Base-by-base conservation (phyloP, 1,140 invertebrate genomes). In the Apis laboriosa region DNA sequence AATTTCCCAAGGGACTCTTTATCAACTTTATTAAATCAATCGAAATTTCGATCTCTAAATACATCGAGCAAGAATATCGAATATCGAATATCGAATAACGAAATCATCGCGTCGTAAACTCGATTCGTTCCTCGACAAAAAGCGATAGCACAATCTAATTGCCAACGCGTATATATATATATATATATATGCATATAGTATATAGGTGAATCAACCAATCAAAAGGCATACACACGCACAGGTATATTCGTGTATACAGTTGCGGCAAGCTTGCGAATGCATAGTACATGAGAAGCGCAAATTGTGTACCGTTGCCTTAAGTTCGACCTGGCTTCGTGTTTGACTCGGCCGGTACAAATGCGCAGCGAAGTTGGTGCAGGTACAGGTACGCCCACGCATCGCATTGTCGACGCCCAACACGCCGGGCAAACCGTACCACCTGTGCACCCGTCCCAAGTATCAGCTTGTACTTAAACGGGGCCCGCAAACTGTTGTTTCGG, bases 231-330 rank as follows among this genome's bases (percentile, higher is more conserved):
- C 51, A 83, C 43, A n/a, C 53, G 51, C 58, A 34, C 34, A 34
- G 2, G 34, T 34, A n/a, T 71, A 28, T 9, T n/a, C 21, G 28
- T 13, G 15, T 12, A 24, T n/a, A 17, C 56, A 15, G 21, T 58
- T 1, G 51, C 56, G 58, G 34, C 34, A 43, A 51, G 17, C 13
- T n/a, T 24, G 80, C 8, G 64, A 82, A 53, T 64, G 76, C 60
- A 72, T 72, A 53, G 72, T 34, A 24, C 66, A 78, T 51, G 60
- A 83, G n/a, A 67, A 49, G 15, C 24, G 12, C 75, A 68, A 68
- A 72, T 67, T 83, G 81, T 83, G 68, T 71, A 58, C 81, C 51
- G 2, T 72, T 63, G 76, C 75, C 58, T 83, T 78, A 83, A 78
- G 81, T 83, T 68, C 58, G 58, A 53, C 28, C 49, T 7, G 15